Evolutionary conservation across 2,888 invertebrate genomes (phyloP), one percentile per base, ranked within the genome.

Genomic region (Heliconius cydno): DNA sequence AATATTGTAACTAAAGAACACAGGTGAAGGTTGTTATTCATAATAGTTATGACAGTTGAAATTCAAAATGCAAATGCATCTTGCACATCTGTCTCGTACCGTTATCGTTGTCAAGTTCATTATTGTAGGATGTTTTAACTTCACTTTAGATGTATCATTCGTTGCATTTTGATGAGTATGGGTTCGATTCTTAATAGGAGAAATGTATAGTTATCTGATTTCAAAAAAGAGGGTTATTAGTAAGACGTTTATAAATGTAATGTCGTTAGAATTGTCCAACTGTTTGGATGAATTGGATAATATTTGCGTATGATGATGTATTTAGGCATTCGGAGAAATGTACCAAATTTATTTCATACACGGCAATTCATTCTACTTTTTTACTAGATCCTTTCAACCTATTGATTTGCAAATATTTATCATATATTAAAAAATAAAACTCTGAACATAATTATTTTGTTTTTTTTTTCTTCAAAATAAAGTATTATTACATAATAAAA

Each of bases 21-120:
- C 75, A 75, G 75, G 63, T 77, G 46, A 65, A 77, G 78, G 46
- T 63, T 80, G 74, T 73, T 70, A 65, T 52, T 70, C 68, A 67
- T 52, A 41, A 60, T 68, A 67, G 41, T 74, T 65, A 65, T 74
- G 74, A 77, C 77, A 77, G 70, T 72, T 70, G 70, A 68, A 77
- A 80, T 80, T 74, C 68, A 52, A 60, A 74, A 80, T 77, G 77
- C 67, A 70, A 72, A 73, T 74, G 38, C 75, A 28, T 73, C 79
- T 78, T 75, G 66, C 57, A 52, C 57, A 60, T 46, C 68, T 75
- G 63, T 41, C 68, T 46, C 65, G 15, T 66, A 30, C 52, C 75
- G 77, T 77, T 80, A 77, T 80, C 75, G 77, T 77, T 80, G 75
- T 80, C 74, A 80, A 65, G 28, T n/a, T 38, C 22, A 73, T 65